A percentile compares a stretch with the other conserved stretches of the same genome.
phyloP scores from a whole-genome alignment of 2,888 invertebrate species.

The Metallyticus violacea region DNA sequence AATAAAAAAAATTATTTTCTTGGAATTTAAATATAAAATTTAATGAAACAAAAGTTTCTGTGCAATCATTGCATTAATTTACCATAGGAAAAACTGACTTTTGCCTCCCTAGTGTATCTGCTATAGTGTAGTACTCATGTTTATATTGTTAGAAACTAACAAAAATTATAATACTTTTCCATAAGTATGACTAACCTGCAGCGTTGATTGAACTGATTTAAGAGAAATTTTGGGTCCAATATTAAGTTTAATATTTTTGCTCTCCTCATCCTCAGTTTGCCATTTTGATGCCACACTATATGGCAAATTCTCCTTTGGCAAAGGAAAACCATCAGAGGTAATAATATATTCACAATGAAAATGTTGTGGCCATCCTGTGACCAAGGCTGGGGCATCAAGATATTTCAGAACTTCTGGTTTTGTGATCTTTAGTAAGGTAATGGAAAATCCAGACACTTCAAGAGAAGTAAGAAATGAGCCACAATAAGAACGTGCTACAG shows the following conservation, averaged over 20 bases:
- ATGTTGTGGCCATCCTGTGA: conserved; percentile 55
- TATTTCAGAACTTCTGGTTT: conserved; percentile 50
- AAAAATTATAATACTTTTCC: no score
- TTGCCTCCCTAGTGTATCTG: no score
- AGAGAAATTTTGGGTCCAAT: not conserved
- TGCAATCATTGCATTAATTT: no score
- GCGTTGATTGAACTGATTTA: not conserved
- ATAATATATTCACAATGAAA: not conserved
- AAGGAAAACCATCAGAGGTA: not conserved
- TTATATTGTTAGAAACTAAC: no score
- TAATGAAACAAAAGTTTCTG: no score
- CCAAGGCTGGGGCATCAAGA: conserved; percentile 58
- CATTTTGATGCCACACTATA: not conserved
- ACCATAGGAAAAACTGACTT: no score
- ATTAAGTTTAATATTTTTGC: not conserved
- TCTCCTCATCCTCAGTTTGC: not conserved
- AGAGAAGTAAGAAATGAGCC: conserved; percentile 65
- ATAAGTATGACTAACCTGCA: not conserved
- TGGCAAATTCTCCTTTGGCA: not conserved
- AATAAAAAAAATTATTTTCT: no score
- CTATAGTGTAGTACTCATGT: no score
- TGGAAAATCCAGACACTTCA: conserved; percentile 73
- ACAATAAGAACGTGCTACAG: conserved; percentile 4
- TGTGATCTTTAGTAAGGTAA: conserved; percentile 63
- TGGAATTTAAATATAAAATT: no score